Base-by-base conservation (phyloP, 1,140 invertebrate genomes). In the Episyrphus balteatus region DNA sequence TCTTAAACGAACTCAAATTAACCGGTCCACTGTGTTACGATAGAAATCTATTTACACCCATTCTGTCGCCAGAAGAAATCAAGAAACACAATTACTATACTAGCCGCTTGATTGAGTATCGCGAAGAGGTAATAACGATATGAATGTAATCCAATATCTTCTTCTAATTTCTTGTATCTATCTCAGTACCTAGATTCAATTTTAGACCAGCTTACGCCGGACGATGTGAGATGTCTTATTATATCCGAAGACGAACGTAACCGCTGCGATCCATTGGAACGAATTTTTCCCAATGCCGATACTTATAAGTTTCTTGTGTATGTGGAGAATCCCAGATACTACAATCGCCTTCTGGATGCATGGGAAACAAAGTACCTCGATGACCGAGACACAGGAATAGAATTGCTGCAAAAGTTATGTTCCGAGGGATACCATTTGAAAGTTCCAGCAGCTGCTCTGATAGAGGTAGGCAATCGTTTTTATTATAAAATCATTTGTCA, bases 161-260 rank as follows among this genome's bases (percentile, higher is more conserved):
- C 21, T n/a, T 30, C 18, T 21, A 26, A 49, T 8, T 5, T 5
- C 21, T 26, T 26, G 3, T 26, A 5, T 26, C 21, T 48, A 48
- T 53, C 53, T 45, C 49, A 81, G 75, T 89, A 89, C 59, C 64
- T 88, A 2, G 71, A 77, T 13, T 75, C 78, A 19, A 90, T 93
- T 52, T 65, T 93, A 5, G 78, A 84, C 1, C 75, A 82, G 48
- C 68, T 97, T 7, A 88, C 86, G 10, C 84, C 89, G 14, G 91
- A 96, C 61, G 95, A 98, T 68, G 78, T 92, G 7, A 78, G 91
- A 0, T 85, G 89, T 55, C 70, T 98, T 5, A 76, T 92, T 5
- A 75, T 82, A 42, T 80, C 87, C n/a, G 94, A 97, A 70, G 95
- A 98, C 70, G 95, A 99, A 70, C 71, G 92, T 13, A 79, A 79